Conservation (phyloP, 2,797 vertebrate genomes). For the Eurystomus glaucurus region DNA sequence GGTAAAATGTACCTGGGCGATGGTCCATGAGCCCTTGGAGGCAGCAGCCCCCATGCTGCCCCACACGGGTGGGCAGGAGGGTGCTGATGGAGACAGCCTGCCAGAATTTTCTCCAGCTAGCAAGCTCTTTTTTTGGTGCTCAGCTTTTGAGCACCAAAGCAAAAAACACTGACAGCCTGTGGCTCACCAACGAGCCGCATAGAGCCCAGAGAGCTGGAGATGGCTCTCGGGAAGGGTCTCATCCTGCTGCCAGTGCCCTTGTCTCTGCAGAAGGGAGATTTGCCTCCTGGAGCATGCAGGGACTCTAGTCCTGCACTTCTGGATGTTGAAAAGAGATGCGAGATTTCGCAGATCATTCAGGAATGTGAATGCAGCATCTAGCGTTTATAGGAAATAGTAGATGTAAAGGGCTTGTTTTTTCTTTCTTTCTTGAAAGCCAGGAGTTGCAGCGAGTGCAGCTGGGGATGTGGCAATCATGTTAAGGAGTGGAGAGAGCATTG, state of each 20-base stretch:
- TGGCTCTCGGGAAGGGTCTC: not conserved
- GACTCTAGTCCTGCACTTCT: not conserved
- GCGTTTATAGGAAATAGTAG: not conserved
- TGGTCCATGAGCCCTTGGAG: not conserved
- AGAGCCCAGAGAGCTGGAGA: accelerated
- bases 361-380: not conserved
- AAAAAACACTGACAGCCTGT: not conserved
- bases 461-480: not conserved
- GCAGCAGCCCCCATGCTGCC: too few species aligned
- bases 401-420: not conserved
- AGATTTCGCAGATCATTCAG: not conserved
- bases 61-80: not conserved
- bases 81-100: accelerated
- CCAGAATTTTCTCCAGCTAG: not conserved
- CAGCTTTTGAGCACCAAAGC: not conserved
- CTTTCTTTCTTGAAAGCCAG: not conserved
- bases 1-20: not conserved
- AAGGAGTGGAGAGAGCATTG: not conserved
- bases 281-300: accelerated
- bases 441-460: not conserved
- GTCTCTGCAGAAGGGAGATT: accelerated
- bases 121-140: not conserved
- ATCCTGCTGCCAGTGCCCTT: accelerated
- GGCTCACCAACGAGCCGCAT: not conserved
- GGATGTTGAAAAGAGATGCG: not conserved